Evolutionary conservation across 2,888 invertebrate species (phyloP), one percentile per base, ranked within the genome.

Genomic region (Boloria selene): DNA sequence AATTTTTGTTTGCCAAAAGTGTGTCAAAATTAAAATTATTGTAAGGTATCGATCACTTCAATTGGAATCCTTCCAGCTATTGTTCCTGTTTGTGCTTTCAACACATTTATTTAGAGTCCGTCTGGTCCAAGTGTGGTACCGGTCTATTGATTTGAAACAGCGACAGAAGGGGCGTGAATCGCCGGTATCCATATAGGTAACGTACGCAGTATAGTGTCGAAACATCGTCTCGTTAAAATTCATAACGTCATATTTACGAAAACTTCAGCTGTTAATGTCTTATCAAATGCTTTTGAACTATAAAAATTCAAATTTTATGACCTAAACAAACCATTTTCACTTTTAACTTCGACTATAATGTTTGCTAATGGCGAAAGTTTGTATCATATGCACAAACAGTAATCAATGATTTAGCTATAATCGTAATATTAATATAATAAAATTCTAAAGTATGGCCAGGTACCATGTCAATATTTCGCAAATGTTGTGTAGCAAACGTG

Each of bases 151-250:
- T 88, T 86, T 77, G 79, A 80, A 77, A 77, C 77, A 76, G 77
- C 81, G 79, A 81, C 83, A 77, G 81, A 86, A 86, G 88, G 77
- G 89, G 86, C 83, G 87, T 85, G 83, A 85, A 83, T 84, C 82
- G 80, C 82, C 79, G 83, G 80, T 84, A 79, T 80, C 83, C 73
- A 67, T 65, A 66, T 61, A 58, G 51, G 56, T 69, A 76, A 16
- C 70, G 70, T 75, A 76, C 74, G 73, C 72, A 42, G 38, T 45
- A 58, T 59, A 53, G 45, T 65, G 62, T 63, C 58, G 63, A 69
- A 69, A 70, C 65, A 61, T 49, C 31, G 53, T 64, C 26, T 45
- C 60, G 62, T 66, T 58, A 63, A 65, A 67, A 67, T 63, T 66
- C 54, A 65, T 58, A 61, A 64, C 62, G 53, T 55, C 52, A 63